These are phyloP conservation scores for Sarcophaga subvicina DNA, from an alignment of 2,888 invertebrate species.

Conservation along the genomic window DNA sequence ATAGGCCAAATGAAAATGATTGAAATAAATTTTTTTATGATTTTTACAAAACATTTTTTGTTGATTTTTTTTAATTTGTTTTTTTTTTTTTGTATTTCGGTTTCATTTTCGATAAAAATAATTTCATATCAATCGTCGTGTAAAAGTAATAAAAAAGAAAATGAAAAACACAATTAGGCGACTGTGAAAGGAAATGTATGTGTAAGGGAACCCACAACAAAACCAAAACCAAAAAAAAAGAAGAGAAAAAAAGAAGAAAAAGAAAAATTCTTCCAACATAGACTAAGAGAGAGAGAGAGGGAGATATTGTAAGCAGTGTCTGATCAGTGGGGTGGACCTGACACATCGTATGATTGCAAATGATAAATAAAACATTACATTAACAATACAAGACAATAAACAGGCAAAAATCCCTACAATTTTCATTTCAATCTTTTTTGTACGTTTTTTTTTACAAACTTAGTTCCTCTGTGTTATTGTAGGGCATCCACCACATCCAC, in stretches of 20 bases:
- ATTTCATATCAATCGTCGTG: constrained; percentile 51
- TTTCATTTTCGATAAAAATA: constrained; percentile 32
- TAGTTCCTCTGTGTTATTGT: neutral
- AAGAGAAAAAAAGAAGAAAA: neutral
- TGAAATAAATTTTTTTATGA: constrained; percentile 24
- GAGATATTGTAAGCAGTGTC: neutral
- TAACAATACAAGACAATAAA: constrained; percentile 45
- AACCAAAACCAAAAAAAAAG: neutral
- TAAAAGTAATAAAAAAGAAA: constrained; percentile 47
- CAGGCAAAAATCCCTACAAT: constrained; percentile 12
- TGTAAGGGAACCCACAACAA: constrained; percentile 29
- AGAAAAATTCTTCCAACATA: neutral
- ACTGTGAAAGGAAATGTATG: constrained; percentile 55
- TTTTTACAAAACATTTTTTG: constrained; percentile 38
- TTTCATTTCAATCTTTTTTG: neutral
- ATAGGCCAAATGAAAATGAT: neutral
- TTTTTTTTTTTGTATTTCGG: neutral
- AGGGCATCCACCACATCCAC: neutral
- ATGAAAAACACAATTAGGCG: constrained; percentile 57
- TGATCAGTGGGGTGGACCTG: neutral
- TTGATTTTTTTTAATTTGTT: neutral
- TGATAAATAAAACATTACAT: constrained; percentile 29
- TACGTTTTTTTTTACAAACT: neutral
- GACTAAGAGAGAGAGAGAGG: neutral
- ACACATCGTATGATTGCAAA: neutral